These are phyloP conservation scores for Andrena hattorfiana DNA, from an alignment of 2,888 invertebrate species.

Conservation along the genomic window DNA sequence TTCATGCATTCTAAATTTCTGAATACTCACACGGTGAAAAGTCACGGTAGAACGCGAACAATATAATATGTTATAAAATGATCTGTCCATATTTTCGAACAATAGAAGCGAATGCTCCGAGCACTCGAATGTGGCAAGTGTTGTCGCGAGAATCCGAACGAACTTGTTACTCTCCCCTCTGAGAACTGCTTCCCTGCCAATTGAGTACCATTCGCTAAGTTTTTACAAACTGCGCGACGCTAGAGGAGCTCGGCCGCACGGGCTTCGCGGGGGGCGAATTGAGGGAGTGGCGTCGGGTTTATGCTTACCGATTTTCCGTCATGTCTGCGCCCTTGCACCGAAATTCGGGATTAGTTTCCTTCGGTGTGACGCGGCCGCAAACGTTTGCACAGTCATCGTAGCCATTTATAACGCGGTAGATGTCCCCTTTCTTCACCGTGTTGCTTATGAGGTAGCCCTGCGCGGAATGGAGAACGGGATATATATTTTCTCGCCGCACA, in stretches of 20 bases:
- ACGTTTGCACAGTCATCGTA: constrained; percentile 89
- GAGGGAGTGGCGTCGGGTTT: neutral
- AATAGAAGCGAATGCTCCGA: too few species aligned
- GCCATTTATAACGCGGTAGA: constrained; percentile 87
- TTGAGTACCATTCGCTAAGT: neutral
- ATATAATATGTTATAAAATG: too few species aligned
- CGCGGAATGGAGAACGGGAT: constrained; percentile 10
- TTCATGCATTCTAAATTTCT: too few species aligned
- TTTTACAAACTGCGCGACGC: neutral
- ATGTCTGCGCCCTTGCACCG: constrained; percentile 85
- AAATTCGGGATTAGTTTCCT: constrained; percentile 78
- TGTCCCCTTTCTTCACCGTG: constrained; percentile 85
- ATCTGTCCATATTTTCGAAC: too few species aligned
- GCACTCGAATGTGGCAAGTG: too few species aligned
- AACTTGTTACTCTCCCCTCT: constrained; percentile 17
- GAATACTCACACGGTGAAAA: too few species aligned
- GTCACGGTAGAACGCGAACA: too few species aligned
- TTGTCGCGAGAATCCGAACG: neutral
- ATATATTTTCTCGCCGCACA: neutral
- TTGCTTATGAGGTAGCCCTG: constrained; percentile 84
- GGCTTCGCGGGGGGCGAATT: neutral
- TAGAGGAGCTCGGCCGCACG: neutral
- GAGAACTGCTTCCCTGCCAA: too few species aligned
- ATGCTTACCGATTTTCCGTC: constrained; percentile 76
- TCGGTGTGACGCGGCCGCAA: constrained; percentile 86